These are phyloP conservation scores for Ctenicera cuprea DNA, from an alignment of 2,888 invertebrate genomes.

Conservation along the genomic window DNA sequence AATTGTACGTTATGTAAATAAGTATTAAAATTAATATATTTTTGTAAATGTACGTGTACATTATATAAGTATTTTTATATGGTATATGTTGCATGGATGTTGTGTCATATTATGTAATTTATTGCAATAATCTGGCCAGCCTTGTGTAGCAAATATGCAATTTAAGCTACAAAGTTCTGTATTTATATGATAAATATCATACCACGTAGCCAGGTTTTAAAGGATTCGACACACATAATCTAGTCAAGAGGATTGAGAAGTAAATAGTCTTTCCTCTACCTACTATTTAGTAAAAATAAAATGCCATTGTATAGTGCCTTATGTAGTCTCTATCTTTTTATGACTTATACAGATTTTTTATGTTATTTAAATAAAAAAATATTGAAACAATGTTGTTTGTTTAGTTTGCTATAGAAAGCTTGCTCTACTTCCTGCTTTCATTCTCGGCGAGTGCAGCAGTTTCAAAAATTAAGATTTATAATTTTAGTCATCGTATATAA, in stretches of 20 bases:
- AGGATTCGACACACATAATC: slow-evolving; percentile 57
- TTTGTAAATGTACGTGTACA: slow-evolving; percentile 57
- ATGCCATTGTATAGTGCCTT: slow-evolving; percentile 73
- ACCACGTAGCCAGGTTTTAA: slow-evolving; percentile 4
- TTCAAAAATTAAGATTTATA: no score
- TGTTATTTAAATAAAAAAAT: slow-evolving; percentile 69
- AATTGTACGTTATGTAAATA: slow-evolving; percentile 57
- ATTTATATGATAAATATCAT: slow-evolving; percentile 7
- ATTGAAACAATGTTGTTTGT: slow-evolving; percentile 48
- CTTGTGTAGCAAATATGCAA: not conserved
- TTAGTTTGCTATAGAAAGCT: slow-evolving; percentile 43
- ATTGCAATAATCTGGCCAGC: not conserved
- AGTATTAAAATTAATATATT: slow-evolving; percentile 58
- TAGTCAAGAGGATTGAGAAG: slow-evolving; percentile 67
- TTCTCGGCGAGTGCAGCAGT: slow-evolving; percentile 34
- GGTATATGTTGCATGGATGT: slow-evolving; percentile 36
- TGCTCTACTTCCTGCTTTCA: slow-evolving; percentile 44
- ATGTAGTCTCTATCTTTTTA: slow-evolving; percentile 64
- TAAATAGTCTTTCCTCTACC: slow-evolving; percentile 62
- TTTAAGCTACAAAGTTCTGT: not conserved
- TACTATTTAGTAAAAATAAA: slow-evolving; percentile 66
- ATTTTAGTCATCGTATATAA: no score
- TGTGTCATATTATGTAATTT: slow-evolving; percentile 22
- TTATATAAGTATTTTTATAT: slow-evolving; percentile 45
- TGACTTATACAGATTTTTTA: slow-evolving; percentile 67